Conservation (phyloP, 2,888 invertebrate genomes). For the Eristalis intricaria region DNA sequence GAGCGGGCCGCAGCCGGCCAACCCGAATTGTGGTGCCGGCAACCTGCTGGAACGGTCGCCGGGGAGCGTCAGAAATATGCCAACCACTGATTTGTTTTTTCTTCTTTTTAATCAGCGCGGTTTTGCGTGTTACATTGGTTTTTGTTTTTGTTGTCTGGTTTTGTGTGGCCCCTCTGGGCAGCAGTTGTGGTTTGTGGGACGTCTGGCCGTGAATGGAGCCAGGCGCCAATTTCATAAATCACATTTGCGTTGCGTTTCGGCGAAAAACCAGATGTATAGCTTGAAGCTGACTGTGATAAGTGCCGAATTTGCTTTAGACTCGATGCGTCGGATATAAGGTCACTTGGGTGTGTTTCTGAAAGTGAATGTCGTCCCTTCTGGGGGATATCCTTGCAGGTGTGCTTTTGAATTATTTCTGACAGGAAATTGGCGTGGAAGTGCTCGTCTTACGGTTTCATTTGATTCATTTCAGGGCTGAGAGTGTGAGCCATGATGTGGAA, state of each 20-base stretch:
- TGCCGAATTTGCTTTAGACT: background rate
- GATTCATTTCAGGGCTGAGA: background rate
- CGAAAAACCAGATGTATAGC: slow-evolving; percentile 5
- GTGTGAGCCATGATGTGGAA: too few species aligned
- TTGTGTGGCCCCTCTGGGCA: background rate
- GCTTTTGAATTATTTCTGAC: background rate
- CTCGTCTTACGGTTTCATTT: background rate
- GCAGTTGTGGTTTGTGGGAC: slow-evolving; percentile 20
- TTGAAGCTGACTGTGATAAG: slow-evolving; percentile 2
- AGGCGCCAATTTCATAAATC: slow-evolving; percentile 43
- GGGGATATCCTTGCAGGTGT: background rate
- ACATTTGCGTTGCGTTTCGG: slow-evolving; percentile 1
- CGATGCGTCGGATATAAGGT: background rate
- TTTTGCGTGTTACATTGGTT: slow-evolving; percentile 1
- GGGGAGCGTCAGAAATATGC: slow-evolving; percentile 18
- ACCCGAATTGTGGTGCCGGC: slow-evolving; percentile 33
- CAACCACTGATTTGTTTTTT: slow-evolving; percentile 26
- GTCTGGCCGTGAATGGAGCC: background rate
- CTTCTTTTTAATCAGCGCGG: slow-evolving; percentile 28
- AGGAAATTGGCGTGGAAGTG: background rate
- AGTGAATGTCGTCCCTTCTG: too few species aligned
- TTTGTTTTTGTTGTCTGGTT: slow-evolving; percentile 14
- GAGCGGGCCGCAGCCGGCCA: background rate
- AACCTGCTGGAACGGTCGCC: slow-evolving; percentile 14
- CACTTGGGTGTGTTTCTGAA: background rate